phyloP scores from a whole-genome alignment of 1,140 invertebrate genomes.

The Eupristina koningsbergeri region DNA sequence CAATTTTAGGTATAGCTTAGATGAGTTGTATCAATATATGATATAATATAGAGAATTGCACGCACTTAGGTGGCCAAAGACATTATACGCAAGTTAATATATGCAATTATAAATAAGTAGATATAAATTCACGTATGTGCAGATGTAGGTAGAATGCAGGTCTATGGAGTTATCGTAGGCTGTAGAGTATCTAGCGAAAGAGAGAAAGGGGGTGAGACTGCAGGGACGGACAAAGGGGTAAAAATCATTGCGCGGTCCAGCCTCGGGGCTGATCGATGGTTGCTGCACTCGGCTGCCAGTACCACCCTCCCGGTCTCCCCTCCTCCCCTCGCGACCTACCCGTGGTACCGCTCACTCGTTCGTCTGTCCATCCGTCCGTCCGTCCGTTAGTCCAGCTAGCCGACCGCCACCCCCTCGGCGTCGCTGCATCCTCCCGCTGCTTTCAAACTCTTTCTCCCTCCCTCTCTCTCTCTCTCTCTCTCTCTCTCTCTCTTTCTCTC shows the following conservation, averaged over 20 bases:
- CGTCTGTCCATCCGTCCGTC: slow-evolving; percentile 58
- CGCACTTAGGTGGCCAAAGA: slow-evolving; percentile 34
- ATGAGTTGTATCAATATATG: neutral
- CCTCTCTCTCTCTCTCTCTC: slow-evolving; percentile 48
- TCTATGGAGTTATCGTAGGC: slow-evolving; percentile 8
- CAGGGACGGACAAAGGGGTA: slow-evolving; percentile 67
- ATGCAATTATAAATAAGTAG: neutral
- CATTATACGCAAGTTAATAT: neutral
- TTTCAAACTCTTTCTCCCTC: slow-evolving; percentile 37
- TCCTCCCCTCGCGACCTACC: slow-evolving; percentile 43
- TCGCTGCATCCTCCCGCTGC: slow-evolving; percentile 38
- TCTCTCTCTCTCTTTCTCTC: slow-evolving; percentile 33
- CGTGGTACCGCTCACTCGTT: slow-evolving; percentile 60
- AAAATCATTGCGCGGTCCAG: slow-evolving; percentile 74
- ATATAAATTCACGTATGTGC: neutral
- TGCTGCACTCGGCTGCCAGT: slow-evolving; percentile 52
- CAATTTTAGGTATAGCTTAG: too few relatives aligned
- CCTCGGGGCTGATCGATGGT: slow-evolving; percentile 74
- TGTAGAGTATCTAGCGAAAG: slow-evolving; percentile 44
- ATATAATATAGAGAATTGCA: too few relatives aligned
- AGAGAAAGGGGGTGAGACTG: slow-evolving; percentile 50
- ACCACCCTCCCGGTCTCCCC: slow-evolving; percentile 51
- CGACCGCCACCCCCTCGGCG: slow-evolving; percentile 40
- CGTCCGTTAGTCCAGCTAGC: slow-evolving; percentile 55
- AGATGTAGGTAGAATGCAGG: neutral